These are phyloP conservation scores for Hoplias malabaricus DNA, from an alignment of 2,113 vertebrate genomes.

Conservation along the genomic window DNA sequence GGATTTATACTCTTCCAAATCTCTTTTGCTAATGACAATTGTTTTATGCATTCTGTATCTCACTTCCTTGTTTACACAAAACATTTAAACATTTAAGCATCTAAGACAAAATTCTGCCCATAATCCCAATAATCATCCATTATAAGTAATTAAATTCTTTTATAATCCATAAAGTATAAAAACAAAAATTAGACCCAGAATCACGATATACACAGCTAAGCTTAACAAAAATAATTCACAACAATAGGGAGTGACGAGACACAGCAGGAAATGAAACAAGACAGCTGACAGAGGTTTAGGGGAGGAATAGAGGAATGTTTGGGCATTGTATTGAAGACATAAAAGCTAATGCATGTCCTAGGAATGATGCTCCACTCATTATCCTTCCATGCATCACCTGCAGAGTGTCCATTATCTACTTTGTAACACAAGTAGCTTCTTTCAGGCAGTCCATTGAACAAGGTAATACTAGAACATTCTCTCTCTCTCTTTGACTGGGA, in stretches of 20 bases:
- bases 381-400: neutral
- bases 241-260: neutral
- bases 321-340: neutral
- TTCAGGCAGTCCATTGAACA: constrained; percentile 7
- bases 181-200: neutral
- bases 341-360: neutral
- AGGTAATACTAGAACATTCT: neutral
- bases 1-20: too few species aligned
- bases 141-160: constrained; percentile 1
- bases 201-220: neutral
- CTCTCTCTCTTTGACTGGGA: neutral
- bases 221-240: neutral
- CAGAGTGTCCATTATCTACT: constrained; percentile 14
- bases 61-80: neutral
- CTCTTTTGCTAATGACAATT: neutral
- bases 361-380: neutral
- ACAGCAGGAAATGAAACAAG: neutral
- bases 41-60: neutral
- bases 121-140: neutral
- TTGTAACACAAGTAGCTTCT: constrained; percentile 20
- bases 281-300: neutral
- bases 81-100: too few species aligned
- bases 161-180: neutral
- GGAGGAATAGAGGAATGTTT: neutral
- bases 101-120: neutral